These are phyloP conservation scores for Vicugna pacos DNA, from an alignment of 2,113 vertebrate species.

Conservation along the genomic window DNA sequence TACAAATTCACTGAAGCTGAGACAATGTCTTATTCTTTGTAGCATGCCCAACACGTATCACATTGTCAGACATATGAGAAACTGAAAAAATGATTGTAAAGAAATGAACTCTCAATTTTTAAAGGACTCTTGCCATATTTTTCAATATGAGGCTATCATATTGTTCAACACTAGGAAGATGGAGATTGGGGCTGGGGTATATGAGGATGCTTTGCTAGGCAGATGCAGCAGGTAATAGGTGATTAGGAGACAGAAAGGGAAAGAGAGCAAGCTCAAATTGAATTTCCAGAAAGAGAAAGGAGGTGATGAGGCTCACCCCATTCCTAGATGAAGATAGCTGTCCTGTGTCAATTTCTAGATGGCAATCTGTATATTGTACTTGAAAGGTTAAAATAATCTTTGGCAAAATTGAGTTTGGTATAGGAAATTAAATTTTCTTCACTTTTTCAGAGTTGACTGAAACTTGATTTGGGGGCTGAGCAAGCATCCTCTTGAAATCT, in stretches of 20 bases:
- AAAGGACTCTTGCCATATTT: not conserved
- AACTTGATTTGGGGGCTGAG: not conserved
- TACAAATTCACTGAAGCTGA: not conserved
- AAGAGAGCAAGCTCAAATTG: not conserved
- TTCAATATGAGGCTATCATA: not conserved
- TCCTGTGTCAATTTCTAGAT: not conserved
- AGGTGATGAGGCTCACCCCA: rapidly evolving
- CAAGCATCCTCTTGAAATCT: not conserved
- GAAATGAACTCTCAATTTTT: not conserved
- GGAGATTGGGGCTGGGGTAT: not conserved
- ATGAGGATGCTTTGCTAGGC: not conserved
- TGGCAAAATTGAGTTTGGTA: not conserved
- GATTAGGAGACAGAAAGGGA: not conserved
- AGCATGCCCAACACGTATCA: not conserved
- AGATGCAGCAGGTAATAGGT: not conserved
- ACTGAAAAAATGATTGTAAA: not conserved
- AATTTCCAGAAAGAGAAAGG: not conserved
- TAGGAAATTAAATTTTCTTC: not conserved
- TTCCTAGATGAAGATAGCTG: not conserved
- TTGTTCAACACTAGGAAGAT: not conserved
- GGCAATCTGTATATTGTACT: not conserved
- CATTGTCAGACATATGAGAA: not conserved
- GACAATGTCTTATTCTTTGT: not conserved
- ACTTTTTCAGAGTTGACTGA: slow-evolving; percentile 5
- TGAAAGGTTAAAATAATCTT: not conserved